phyloP scores from a whole-genome alignment of 2,113 vertebrate genomes.

The Ivindomyrus marchei region DNA sequence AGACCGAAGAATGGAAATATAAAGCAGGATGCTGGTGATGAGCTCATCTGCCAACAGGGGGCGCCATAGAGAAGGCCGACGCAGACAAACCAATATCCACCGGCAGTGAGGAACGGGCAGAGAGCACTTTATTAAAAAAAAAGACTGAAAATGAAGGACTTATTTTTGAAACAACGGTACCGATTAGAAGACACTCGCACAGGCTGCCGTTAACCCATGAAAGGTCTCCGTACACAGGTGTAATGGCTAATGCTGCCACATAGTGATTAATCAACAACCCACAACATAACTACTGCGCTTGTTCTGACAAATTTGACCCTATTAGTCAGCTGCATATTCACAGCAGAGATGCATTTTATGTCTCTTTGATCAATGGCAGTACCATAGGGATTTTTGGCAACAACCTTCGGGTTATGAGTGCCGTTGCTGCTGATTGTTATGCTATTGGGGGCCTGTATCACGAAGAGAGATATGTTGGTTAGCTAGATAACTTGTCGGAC shows the following conservation, averaged over 20 bases:
- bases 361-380: neutral
- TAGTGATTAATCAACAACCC: neutral
- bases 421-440: neutral
- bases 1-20: neutral
- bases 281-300: neutral
- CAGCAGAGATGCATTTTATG: neutral
- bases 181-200: neutral
- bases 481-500: neutral
- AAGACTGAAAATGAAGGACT: neutral
- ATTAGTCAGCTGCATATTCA: neutral
- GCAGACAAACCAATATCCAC: neutral
- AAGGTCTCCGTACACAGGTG: neutral
- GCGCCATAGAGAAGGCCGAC: neutral
- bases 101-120: neutral
- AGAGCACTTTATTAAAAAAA: neutral
- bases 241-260: neutral
- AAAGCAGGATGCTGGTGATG: neutral
- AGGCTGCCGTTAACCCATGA: neutral
- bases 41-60: neutral
- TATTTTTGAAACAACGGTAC: neutral
- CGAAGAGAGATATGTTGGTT: neutral
- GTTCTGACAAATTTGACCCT: neutral
- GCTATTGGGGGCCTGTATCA: neutral
- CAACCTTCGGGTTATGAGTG: neutral
- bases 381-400: neutral